Evolutionary conservation across 1,140 invertebrate genomes (phyloP).

Genomic region (Listronotus oregonensis): DNA sequence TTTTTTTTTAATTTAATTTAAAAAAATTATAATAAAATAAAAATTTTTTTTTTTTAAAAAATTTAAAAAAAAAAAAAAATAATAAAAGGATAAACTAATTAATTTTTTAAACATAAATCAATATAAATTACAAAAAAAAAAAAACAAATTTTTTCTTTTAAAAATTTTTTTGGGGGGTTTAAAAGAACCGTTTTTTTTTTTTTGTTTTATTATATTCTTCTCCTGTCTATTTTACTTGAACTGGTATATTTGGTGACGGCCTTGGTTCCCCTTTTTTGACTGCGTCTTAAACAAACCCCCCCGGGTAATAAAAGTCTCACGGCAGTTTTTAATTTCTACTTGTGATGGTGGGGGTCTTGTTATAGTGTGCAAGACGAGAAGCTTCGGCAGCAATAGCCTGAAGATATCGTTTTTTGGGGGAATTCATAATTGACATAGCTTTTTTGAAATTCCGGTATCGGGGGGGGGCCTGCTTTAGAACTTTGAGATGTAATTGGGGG

Average conservation of each 20-base stretch:
- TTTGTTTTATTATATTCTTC: not conserved
- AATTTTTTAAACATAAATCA: no score
- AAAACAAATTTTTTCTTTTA: slow-evolving; percentile 6
- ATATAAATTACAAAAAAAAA: not conserved
- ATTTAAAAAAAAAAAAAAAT: no score
- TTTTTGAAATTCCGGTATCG: slow-evolving; percentile 70
- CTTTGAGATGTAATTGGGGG: no score
- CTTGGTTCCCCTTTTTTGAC: slow-evolving; percentile 65
- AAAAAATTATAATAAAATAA: not conserved
- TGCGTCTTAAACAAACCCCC: slow-evolving; percentile 65
- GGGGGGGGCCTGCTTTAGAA: no score
- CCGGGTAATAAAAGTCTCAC: slow-evolving; percentile 63
- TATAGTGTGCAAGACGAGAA: slow-evolving; percentile 72
- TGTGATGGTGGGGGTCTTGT: slow-evolving; percentile 68
- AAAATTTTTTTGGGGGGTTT: slow-evolving; percentile 32
- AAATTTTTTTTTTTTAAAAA: no score
- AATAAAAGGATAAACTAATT: no score
- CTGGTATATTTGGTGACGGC: slow-evolving; percentile 65
- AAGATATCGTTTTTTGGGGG: slow-evolving; percentile 67
- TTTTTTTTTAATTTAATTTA: not conserved
- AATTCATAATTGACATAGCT: slow-evolving; percentile 66
- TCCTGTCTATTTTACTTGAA: slow-evolving; percentile 57
- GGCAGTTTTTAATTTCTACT: slow-evolving; percentile 62
- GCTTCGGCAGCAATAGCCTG: slow-evolving; percentile 71
- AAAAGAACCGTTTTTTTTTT: slow-evolving; percentile 39